These are phyloP conservation scores for Melanostigma gelatinosum DNA, from an alignment of 2,113 vertebrate species.

Conservation along the genomic window DNA sequence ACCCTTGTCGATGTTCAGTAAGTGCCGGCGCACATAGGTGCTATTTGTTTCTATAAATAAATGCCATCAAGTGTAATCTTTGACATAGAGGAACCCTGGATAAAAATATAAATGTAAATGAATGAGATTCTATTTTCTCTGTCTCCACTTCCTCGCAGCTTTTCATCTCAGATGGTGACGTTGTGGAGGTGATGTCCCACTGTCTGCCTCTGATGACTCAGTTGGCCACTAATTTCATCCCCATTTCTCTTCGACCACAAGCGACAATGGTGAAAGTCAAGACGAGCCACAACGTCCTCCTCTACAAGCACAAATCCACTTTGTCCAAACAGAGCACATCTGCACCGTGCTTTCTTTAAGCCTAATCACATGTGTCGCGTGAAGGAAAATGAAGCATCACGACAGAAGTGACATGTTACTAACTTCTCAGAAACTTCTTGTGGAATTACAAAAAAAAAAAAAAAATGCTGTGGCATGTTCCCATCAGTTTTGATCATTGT, in stretches of 20 bases:
- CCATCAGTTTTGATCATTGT: slow-evolving; percentile 83
- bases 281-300: slow-evolving; percentile 12
- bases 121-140: background rate
- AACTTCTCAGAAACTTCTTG: slow-evolving; percentile 65
- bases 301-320: slow-evolving; percentile 5
- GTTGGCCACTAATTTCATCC: slow-evolving; percentile 36
- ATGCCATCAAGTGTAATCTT: slow-evolving; percentile 43
- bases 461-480: slow-evolving; percentile 57
- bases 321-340: background rate
- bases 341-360: background rate
- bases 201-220: slow-evolving; percentile 24
- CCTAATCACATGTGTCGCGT: slow-evolving; percentile 6
- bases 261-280: slow-evolving; percentile 20
- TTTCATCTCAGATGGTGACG: slow-evolving; percentile 3
- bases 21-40: slow-evolving; percentile 45
- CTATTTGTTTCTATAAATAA: slow-evolving; percentile 34
- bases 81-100: slow-evolving; percentile 35
- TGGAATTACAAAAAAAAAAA: slow-evolving; percentile 15
- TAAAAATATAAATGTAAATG: slow-evolving; percentile 8
- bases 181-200: slow-evolving; percentile 21
- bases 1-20: slow-evolving; percentile 44
- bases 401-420: slow-evolving; percentile 50
- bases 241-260: slow-evolving; percentile 19
- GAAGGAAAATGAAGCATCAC: slow-evolving; percentile 7
- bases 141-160: slow-evolving; percentile 21